Evolutionary conservation across 2,113 vertebrate species (phyloP).

Genomic region (Notiomystis cincta): DNA sequence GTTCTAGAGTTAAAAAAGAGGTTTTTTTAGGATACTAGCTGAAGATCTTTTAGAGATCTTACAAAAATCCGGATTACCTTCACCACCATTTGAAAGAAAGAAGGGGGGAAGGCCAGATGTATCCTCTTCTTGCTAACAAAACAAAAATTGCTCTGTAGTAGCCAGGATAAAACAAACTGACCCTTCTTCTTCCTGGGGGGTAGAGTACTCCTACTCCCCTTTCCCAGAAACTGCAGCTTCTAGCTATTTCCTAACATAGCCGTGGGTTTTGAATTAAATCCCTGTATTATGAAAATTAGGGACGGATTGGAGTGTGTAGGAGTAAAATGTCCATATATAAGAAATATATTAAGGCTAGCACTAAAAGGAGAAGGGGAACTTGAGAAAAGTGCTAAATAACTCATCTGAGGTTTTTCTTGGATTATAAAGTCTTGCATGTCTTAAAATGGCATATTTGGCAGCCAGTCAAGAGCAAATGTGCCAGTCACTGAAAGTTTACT

Average conservation of each 20-base stretch:
- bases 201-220: background rate
- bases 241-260: background rate
- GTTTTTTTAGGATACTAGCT: background rate
- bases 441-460: background rate
- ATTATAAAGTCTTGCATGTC: background rate
- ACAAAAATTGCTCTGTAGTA: background rate
- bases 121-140: background rate
- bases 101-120: fast-evolving
- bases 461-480: background rate
- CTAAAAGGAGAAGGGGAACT: background rate
- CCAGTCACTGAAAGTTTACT: background rate
- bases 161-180: background rate
- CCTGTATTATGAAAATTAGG: background rate
- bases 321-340: background rate
- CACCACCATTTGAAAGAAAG: background rate
- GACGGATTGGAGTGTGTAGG: background rate
- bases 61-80: background rate
- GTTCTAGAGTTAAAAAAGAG: no score
- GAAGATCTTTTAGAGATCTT: background rate
- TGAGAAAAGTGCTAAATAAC: background rate
- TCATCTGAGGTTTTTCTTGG: background rate
- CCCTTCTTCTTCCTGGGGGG: background rate
- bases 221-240: background rate
- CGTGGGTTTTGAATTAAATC: background rate
- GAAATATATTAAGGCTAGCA: background rate